Conservation (phyloP, 2,888 invertebrate species). For the Ypsolopha scabrella region DNA sequence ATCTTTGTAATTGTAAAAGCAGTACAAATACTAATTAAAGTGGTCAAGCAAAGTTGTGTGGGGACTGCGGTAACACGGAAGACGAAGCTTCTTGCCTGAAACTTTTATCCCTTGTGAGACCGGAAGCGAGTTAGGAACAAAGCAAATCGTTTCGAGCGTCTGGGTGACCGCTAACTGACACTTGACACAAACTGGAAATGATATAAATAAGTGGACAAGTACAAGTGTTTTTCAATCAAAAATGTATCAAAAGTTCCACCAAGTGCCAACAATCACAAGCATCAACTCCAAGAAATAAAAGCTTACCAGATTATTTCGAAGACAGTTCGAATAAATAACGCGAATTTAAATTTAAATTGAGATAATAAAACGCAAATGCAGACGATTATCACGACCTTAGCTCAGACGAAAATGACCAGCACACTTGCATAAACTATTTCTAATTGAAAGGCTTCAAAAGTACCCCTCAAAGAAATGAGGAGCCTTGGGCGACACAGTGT, state of each 20-base stretch:
- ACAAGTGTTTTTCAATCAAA: no score
- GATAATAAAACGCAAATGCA: no score
- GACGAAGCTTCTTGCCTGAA: slow-evolving; percentile 22
- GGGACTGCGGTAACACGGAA: slow-evolving; percentile 25
- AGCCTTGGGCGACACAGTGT: neutral
- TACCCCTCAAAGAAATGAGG: neutral
- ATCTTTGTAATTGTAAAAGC: slow-evolving; percentile 13
- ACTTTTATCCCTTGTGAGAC: slow-evolving; percentile 38
- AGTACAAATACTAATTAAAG: slow-evolving; percentile 46
- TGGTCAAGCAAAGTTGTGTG: slow-evolving; percentile 37
- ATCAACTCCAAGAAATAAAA: neutral
- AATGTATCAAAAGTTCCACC: no score
- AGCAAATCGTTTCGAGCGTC: neutral
- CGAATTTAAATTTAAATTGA: no score
- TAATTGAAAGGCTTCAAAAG: neutral
- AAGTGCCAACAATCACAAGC: no score
- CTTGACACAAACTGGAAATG: neutral
- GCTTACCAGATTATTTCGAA: neutral
- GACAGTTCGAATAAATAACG: no score
- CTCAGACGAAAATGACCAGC: no score
- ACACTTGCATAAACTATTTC: no score
- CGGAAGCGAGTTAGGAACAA: slow-evolving; percentile 7
- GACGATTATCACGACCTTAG: no score
- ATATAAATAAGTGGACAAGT: no score
- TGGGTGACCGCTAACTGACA: neutral